Conservation (phyloP, 2,797 vertebrate genomes). For the Sebastolobus alascanus region DNA sequence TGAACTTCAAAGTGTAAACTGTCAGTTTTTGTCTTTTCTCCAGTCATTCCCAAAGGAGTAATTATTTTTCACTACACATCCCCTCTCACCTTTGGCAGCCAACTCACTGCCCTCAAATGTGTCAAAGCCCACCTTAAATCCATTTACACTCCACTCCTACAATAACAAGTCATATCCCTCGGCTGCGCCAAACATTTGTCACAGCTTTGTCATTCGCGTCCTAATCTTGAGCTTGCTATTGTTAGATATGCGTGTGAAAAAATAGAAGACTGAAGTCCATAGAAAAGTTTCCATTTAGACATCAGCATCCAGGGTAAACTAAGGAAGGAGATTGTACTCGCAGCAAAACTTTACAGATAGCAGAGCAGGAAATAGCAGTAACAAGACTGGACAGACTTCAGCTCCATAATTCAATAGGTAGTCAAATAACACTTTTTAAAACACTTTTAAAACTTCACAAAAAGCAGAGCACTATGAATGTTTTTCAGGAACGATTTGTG, state of each 20-base stretch:
- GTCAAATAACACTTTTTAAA: not conserved
- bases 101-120: not conserved
- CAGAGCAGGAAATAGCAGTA: constrained; percentile 52
- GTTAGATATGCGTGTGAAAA: constrained; percentile 52
- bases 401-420: constrained; percentile 37
- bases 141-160: not conserved
- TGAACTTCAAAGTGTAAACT: not conserved
- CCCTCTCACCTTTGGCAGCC: not conserved
- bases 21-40: not conserved
- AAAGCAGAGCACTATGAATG: not conserved
- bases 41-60: not conserved
- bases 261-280: not conserved
- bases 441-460: not conserved
- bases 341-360: constrained; percentile 41
- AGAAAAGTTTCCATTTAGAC: constrained; percentile 50
- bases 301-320: constrained; percentile 54
- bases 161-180: constrained; percentile 30
- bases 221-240: constrained; percentile 31
- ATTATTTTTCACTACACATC: not conserved
- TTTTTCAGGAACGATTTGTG: not conserved
- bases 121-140: constrained; percentile 3
- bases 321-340: constrained; percentile 57
- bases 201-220: constrained; percentile 22
- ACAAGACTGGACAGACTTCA: constrained; percentile 18
- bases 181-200: constrained; percentile 38